Evolutionary conservation across 2,888 invertebrate species (phyloP), one percentile per base, ranked within the genome.

Genomic region (Leptopilina drosophilae): DNA sequence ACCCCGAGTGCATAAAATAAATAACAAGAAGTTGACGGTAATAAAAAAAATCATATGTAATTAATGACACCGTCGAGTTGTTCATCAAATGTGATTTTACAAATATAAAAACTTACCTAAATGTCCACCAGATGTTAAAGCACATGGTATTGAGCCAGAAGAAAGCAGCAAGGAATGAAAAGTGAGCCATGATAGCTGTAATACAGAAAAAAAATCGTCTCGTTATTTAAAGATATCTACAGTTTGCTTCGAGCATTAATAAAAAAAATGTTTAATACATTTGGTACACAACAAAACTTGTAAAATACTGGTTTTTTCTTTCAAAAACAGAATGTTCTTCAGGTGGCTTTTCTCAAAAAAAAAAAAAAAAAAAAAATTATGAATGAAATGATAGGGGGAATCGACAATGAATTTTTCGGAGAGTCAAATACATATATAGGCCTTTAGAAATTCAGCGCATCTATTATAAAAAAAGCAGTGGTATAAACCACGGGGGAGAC

Each of bases 101-200:
- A 87, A 11, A 11, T 8, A 82, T 80, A 89, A 82, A 82, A 83
- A 93, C 95, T 95, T 92, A 96, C 96, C 96, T 94, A 92, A 96
- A 96, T 26, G 97, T 97, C 97, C 97, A 97, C 97, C 97, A 97
- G 91, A 97, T 97, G 93, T 97, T 97, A 93, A 97, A 97, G 92
- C 97, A 97, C 97, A 97, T 97, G 82, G 97, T 97, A 92, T 97
- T 97, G 75, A 97, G 94, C 97, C 97, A 97, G 92, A 97, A 97
- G 94, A 97, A 97, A 82, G 97, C 97, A 53, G 97, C 95, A 92
- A 97, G 93, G 92, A 97, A 97, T 92, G 96, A 95, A 94, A 97
- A 97, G 90, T 97, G 97, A 94, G 97, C 96, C 87, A 95, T 93
- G 86, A 96, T 95, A 82, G 97, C 97, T 95, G 94, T 85, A 94